A percentile compares a stretch with the other conserved stretches of the same genome.
Conservation (phyloP, 2,888 invertebrate species). For the Dasysyrphus albostriatus region DNA sequence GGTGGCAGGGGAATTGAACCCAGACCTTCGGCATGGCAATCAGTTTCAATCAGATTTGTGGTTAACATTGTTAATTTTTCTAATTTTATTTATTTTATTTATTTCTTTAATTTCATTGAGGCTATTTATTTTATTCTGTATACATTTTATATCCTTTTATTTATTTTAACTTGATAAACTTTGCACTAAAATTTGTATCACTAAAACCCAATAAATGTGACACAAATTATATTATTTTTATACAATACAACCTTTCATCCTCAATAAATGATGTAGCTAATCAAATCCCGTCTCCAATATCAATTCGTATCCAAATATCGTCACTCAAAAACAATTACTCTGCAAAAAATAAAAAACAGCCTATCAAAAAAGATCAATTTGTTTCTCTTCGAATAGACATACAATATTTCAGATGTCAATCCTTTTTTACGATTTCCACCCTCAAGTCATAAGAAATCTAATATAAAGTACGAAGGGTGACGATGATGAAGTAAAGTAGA, state of each 20-base stretch:
- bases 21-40: too few species aligned
- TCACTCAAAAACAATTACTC: conserved; percentile 33
- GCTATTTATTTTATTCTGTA: too few species aligned
- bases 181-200: too few species aligned
- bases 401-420: conserved; percentile 32
- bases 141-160: too few species aligned
- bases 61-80: too few species aligned
- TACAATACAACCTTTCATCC: not conserved
- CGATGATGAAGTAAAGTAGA: not conserved
- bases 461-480: not conserved
- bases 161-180: too few species aligned
- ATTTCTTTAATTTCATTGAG: too few species aligned
- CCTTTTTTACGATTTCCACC: conserved; percentile 30
- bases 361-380: conserved; percentile 37
- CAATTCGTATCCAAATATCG: conserved; percentile 27
- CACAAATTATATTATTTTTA: not conserved
- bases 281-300: conserved; percentile 8
- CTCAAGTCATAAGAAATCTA: conserved; percentile 20
- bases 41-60: too few species aligned
- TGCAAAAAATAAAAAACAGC: not conserved
- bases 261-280: conserved; percentile 25
- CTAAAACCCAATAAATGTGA: not conserved
- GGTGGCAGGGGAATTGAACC: too few species aligned
- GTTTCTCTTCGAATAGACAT: not conserved
- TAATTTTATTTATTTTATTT: too few species aligned